Conservation (phyloP, 2,113 vertebrate species). For the Sorex fumeus region DNA sequence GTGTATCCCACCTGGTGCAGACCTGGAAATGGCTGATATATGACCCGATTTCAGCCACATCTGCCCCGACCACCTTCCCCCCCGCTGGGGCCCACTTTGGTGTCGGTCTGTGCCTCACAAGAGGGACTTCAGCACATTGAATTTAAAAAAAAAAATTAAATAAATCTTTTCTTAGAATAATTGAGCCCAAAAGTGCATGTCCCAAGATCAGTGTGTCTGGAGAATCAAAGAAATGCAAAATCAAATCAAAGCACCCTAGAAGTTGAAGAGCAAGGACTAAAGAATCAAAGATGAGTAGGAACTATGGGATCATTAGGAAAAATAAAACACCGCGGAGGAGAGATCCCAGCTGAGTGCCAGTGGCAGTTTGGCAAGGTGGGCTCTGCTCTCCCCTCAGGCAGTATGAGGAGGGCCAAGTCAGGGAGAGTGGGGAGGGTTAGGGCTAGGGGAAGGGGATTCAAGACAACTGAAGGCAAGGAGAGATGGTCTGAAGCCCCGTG, state of each 20-base stretch:
- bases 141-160: not conserved
- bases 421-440: not conserved
- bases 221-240: slow-evolving; percentile 72
- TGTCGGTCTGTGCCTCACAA: not conserved
- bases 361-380: not conserved
- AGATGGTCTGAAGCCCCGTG: no score
- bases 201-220: slow-evolving; percentile 39
- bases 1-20: not conserved
- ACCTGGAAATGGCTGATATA: not conserved
- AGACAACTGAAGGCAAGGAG: not conserved
- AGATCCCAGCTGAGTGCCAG: slow-evolving; percentile 54
- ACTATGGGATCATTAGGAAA: not conserved
- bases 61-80: not conserved
- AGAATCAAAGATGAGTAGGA: slow-evolving; percentile 68
- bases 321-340: not conserved
- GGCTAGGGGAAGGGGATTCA: not conserved
- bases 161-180: not conserved
- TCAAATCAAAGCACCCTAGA: slow-evolving; percentile 18
- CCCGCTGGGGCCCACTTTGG: rapidly evolving
- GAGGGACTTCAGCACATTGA: not conserved
- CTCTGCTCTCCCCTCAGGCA: slow-evolving; percentile 43
- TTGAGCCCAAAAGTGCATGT: slow-evolving; percentile 31
- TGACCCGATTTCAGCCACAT: not conserved
- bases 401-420: not conserved
- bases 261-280: not conserved